Conservation (phyloP, 1,140 invertebrate genomes). For the Hyles euphorbiae region DNA sequence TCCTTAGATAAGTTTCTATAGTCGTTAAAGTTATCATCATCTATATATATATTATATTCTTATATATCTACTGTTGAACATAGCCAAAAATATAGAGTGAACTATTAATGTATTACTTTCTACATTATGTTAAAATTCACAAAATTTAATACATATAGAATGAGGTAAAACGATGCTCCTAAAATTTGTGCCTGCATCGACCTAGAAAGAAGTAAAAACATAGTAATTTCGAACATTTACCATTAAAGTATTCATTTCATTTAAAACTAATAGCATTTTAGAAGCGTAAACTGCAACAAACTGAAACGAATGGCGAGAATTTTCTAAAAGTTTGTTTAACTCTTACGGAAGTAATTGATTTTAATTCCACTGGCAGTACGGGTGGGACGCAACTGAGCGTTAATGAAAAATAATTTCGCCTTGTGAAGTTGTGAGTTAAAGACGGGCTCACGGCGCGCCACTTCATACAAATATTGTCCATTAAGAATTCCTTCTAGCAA, state of each 20-base stretch:
- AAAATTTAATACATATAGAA: too few relatives aligned
- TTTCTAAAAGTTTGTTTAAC: conserved; percentile 50
- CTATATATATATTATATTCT: too few relatives aligned
- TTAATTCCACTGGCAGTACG: conserved; percentile 57
- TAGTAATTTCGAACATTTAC: too few relatives aligned
- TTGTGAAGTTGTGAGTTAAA: conserved; percentile 53
- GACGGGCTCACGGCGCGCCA: conserved; percentile 13
- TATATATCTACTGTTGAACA: too few relatives aligned
- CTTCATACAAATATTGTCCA: conserved; percentile 37
- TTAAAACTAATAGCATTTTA: background rate
- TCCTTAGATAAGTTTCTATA: too few relatives aligned
- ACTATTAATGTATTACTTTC: too few relatives aligned
- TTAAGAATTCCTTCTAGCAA: conserved; percentile 36
- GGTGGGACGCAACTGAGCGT: conserved; percentile 51
- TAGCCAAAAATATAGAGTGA: too few relatives aligned
- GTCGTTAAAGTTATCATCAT: too few relatives aligned
- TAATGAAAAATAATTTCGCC: conserved; percentile 69
- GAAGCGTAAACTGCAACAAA: conserved; percentile 15
- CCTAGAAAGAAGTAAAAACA: too few relatives aligned
- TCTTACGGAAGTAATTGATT: conserved; percentile 61
- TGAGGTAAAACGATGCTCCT: too few relatives aligned
- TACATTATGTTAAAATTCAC: too few relatives aligned
- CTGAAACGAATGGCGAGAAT: conserved; percentile 30
- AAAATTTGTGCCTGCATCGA: too few relatives aligned
- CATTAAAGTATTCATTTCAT: background rate